Percentiles rank a stretch among this genome's conserved stretches.
These are phyloP conservation scores for Morbakka virulenta DNA, from an alignment of 30 jellyfish, hydroid and myxozoan genomes.

Conservation along the genomic window DNA sequence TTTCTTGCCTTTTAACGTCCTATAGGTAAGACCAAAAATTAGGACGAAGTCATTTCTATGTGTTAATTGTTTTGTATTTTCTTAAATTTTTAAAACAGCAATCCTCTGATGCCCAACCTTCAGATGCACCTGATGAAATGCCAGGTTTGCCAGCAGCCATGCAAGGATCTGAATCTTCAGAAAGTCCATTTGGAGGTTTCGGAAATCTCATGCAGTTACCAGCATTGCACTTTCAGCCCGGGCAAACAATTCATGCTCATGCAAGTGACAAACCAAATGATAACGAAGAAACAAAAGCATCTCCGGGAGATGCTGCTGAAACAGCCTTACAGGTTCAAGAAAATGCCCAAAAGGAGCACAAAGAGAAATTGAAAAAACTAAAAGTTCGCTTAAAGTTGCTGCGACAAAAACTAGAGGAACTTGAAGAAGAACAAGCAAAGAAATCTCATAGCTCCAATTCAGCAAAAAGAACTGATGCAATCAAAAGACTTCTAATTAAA, in stretches of 20 bases:
- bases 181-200: background rate
- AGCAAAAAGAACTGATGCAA: constrained; percentile 79
- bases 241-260: constrained; percentile 86
- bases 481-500: constrained; percentile 76
- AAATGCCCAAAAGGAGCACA: constrained; percentile 43
- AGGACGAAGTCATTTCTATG: too few relatives aligned
- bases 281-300: constrained; percentile 10
- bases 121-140: constrained; percentile 64
- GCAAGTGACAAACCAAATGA: constrained; percentile 89
- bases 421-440: constrained; percentile 91
- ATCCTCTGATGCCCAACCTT: constrained; percentile 54
- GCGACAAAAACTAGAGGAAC: constrained; percentile 47
- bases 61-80: too few relatives aligned
- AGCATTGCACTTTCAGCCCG: constrained; percentile 39
- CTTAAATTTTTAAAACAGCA: background rate
- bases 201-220: constrained; percentile 12
- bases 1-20: too few relatives aligned
- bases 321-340: constrained; percentile 72
- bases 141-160: constrained; percentile 43
- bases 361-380: constrained; percentile 46
- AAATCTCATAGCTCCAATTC: constrained; percentile 73
- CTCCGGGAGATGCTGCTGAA: constrained; percentile 69
- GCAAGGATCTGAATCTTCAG: constrained; percentile 19
- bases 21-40: too few relatives aligned
- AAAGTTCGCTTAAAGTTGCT: constrained; percentile 53